These are phyloP conservation scores for Limnephilus marmoratus DNA, from an alignment of 2,888 invertebrate species.

Conservation along the genomic window DNA sequence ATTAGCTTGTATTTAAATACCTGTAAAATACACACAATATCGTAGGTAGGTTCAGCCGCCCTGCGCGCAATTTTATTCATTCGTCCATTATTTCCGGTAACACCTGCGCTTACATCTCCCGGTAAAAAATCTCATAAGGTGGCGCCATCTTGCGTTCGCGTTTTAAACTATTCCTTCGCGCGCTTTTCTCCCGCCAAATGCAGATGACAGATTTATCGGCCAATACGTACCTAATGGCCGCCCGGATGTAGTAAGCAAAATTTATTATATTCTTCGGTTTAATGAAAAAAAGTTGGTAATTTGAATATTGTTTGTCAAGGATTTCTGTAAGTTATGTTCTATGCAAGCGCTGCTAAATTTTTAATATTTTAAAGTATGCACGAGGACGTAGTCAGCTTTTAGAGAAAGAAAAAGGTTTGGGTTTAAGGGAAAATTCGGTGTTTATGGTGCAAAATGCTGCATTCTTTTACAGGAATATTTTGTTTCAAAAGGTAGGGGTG, in stretches of 20 bases:
- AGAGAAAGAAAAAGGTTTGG: background rate
- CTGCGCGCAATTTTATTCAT: constrained; percentile 64
- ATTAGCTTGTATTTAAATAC: background rate
- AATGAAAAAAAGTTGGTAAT: constrained; percentile 30
- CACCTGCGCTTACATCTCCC: constrained; percentile 62
- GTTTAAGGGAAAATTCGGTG: background rate
- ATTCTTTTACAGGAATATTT: no score
- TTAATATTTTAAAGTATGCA: background rate
- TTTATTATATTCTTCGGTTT: constrained; percentile 7
- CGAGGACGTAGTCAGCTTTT: background rate
- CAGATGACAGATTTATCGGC: constrained; percentile 64
- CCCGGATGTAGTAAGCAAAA: constrained; percentile 33
- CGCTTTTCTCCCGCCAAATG: constrained; percentile 57
- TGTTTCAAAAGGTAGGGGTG: no score
- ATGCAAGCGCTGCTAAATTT: background rate
- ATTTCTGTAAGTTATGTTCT: background rate
- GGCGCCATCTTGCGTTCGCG: constrained; percentile 56
- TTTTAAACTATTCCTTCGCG: constrained; percentile 59
- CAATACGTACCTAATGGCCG: constrained; percentile 42
- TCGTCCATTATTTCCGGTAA: constrained; percentile 61
- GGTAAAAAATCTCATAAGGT: constrained; percentile 65
- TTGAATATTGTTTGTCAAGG: constrained; percentile 5
- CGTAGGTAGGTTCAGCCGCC: constrained; percentile 23
- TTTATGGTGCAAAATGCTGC: background rate
- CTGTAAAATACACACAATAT: background rate